Conservation (phyloP, 2,113 vertebrate genomes). For the Pangasianodon hypophthalmus region DNA sequence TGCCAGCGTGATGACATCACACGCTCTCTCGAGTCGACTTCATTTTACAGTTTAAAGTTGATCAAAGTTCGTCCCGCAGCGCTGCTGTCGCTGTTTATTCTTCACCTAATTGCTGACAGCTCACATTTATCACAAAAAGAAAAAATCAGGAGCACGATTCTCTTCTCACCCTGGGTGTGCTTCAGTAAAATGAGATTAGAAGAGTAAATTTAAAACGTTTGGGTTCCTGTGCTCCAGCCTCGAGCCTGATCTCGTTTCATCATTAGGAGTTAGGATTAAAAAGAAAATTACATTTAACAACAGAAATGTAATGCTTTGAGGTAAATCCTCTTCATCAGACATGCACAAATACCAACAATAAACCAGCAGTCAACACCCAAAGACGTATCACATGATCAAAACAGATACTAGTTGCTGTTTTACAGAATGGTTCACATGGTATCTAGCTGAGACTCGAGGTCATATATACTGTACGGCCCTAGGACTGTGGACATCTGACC, state of each 20-base stretch:
- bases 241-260: neutral
- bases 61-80: slow-evolving; percentile 10
- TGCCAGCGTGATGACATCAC: neutral
- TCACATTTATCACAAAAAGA: neutral
- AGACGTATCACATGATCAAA: neutral
- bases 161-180: neutral
- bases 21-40: neutral
- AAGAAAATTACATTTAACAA: no score
- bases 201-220: neutral
- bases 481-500: neutral
- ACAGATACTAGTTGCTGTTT: neutral
- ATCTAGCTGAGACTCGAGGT: neutral
- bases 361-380: neutral
- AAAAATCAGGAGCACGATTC: neutral
- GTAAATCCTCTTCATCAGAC: neutral
- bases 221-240: neutral
- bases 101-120: neutral
- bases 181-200: neutral
- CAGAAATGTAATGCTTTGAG: neutral
- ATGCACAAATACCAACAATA: neutral
- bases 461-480: no score
- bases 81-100: neutral
- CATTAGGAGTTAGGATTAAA: neutral
- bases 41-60: neutral
- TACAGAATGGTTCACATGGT: neutral